A percentile compares a stretch with the other conserved stretches of the same genome.
Conservation (phyloP, 1,140 invertebrate species). For the Acromyrmex heyeri region DNA sequence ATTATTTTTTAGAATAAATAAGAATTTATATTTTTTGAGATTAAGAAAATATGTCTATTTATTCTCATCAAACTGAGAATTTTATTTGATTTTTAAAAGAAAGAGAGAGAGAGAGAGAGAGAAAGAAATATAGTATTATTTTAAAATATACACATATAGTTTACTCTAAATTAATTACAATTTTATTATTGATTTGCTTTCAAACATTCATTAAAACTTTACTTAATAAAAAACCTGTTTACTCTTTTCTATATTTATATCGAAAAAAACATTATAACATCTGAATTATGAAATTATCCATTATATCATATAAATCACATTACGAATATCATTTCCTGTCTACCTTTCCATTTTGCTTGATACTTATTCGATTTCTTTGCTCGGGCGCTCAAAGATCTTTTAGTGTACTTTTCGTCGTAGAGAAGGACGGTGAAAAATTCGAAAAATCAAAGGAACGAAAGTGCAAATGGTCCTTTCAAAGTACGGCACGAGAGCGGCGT, state of each 20-base stretch:
- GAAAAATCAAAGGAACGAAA: constrained; percentile 37
- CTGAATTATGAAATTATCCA: neutral
- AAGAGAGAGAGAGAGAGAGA: neutral
- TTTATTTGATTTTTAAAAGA: constrained; percentile 3
- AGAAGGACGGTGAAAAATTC: neutral
- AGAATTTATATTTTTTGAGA: neutral
- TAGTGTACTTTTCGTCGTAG: neutral
- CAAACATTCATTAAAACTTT: neutral
- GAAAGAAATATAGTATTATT: neutral
- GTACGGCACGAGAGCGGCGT: constrained; percentile 5
- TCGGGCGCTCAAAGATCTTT: constrained; percentile 17
- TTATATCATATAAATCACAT: constrained; percentile 1
- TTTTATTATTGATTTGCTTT: neutral
- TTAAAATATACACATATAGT: neutral
- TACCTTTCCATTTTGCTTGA: neutral
- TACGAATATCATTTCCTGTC: constrained; percentile 22
- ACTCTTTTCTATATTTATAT: neutral
- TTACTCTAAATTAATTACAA: neutral
- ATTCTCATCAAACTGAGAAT: neutral
- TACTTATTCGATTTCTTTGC: constrained; percentile 39
- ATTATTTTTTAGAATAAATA: neutral
- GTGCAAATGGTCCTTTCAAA: neutral
- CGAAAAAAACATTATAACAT: neutral
- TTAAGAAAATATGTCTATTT: neutral
- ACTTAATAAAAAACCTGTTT: neutral